Evolutionary conservation across 2,797 vertebrate species (phyloP), one percentile per base, ranked within the genome.

Genomic region (Streptopelia turtur): DNA sequence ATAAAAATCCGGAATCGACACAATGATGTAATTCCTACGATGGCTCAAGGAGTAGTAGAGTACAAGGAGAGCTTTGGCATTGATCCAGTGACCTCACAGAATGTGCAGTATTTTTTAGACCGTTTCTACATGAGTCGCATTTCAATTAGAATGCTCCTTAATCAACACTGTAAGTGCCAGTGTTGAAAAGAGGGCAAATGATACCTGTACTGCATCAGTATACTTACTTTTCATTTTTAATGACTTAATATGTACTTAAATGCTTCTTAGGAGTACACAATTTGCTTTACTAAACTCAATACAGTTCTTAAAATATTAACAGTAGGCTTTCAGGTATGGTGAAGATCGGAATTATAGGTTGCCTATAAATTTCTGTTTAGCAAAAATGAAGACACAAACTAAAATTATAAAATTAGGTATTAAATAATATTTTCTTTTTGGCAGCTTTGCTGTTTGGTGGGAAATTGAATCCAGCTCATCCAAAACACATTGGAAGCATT

Each of bases 61-160:
- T 99, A 99, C 94, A 99, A 99, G 96, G 99, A 99, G 92, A 97
- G 98, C 59, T 99, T 99, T 68, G 99, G 99, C 84, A 99, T 98
- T 1, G 99, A 99, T 96, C 99, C 98, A 6, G 97, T 99, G 35
- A 99, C 99, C 96, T 99, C 99, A 79, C 99, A 99, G 93, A 99
- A 99, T 0, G 98, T 99, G 87, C 99, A 99, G 98, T 99, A 99
- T 96, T 99, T 99, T 90, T 97, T 99, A 93, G 99, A 99, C 96
- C 99, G 99, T 70, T 99, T 99, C 98, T 99, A 99, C 98, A 99
- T 99, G 99, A 99, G 99, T 96, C 98, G 99, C 92, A 99, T 99
- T 96, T 99, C 99, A 91, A 99, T 99, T 97, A 97, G 99, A 97
- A 99, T 99, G 99, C 97, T 99, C 92, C 98, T 99, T 56, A 99